Conservation (phyloP, 2,797 vertebrate species). For the Periophthalmus magnuspinnatus region DNA sequence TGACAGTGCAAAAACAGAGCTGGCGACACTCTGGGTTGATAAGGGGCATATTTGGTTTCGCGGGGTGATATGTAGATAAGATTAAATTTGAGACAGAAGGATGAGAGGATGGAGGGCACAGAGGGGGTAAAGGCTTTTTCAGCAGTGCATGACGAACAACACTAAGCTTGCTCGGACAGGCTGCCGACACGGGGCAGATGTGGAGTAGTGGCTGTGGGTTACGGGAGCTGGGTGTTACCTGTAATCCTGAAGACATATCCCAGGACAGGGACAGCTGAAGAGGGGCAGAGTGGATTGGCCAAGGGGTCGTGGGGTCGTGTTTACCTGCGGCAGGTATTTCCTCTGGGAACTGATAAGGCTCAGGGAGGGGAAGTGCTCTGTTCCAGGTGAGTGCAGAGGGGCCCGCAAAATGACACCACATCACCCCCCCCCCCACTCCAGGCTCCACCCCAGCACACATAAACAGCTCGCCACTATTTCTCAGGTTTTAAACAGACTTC, state of each 20-base stretch:
- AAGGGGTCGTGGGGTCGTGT: slow-evolving; percentile 86
- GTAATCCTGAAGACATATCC: slow-evolving; percentile 58
- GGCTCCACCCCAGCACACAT: slow-evolving; percentile 40
- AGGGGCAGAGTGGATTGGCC: slow-evolving; percentile 57
- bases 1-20: slow-evolving; percentile 67
- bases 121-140: slow-evolving; percentile 42
- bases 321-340: slow-evolving; percentile 97
- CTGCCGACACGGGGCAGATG: slow-evolving; percentile 7
- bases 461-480: slow-evolving; percentile 47
- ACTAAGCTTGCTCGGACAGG: slow-evolving; percentile 52
- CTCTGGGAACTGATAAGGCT: slow-evolving; percentile 93
- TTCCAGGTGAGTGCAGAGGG: slow-evolving; percentile 94
- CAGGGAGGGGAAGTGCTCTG: slow-evolving; percentile 90
- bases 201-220: slow-evolving; percentile 15
- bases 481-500: slow-evolving; percentile 44
- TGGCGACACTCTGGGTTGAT: slow-evolving; percentile 65
- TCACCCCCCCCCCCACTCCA: slow-evolving; percentile 34
- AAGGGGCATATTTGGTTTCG: slow-evolving; percentile 70
- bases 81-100: slow-evolving; percentile 72
- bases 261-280: slow-evolving; percentile 42
- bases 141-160: slow-evolving; percentile 72
- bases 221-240: slow-evolving; percentile 14
- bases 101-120: slow-evolving; percentile 44
- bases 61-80: slow-evolving; percentile 81
- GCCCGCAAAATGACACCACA: slow-evolving; percentile 80